Evolutionary conservation across 2,888 invertebrate species (phyloP).

Genomic region (Cheilosia pagana): DNA sequence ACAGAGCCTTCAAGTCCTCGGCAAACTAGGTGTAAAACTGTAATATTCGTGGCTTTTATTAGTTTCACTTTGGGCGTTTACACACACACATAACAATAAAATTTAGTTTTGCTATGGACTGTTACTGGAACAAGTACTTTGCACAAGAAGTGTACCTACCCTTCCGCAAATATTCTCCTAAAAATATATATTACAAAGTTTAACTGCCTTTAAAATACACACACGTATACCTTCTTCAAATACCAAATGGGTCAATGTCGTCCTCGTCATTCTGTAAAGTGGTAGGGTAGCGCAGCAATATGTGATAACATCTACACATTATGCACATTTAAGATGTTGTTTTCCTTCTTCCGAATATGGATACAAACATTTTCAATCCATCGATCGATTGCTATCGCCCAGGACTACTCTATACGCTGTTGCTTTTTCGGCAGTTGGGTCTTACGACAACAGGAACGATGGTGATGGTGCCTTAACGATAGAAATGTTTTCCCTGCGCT

Average conservation of each 20-base stretch:
- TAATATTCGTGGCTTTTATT: background rate
- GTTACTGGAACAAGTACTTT: background rate
- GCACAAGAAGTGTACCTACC: constrained; percentile 28
- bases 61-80: background rate
- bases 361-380: constrained; percentile 15
- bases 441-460: constrained; percentile 39
- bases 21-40: background rate
- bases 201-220: background rate
- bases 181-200: constrained; percentile 24
- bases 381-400: constrained; percentile 43
- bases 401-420: constrained; percentile 29
- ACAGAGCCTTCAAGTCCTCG: background rate
- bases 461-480: constrained; percentile 28
- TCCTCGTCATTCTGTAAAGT: background rate
- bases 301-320: constrained; percentile 50
- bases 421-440: constrained; percentile 32
- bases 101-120: background rate
- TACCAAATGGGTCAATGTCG: constrained; percentile 31
- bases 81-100: background rate
- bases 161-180: constrained; percentile 17
- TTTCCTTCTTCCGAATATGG: constrained; percentile 26
- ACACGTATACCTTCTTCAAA: background rate
- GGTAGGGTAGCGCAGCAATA: background rate
- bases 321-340: constrained; percentile 41
- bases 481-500: constrained; percentile 26